phyloP scores from a whole-genome alignment of 2,113 vertebrate genomes.

The Poecilia latipinna region DNA sequence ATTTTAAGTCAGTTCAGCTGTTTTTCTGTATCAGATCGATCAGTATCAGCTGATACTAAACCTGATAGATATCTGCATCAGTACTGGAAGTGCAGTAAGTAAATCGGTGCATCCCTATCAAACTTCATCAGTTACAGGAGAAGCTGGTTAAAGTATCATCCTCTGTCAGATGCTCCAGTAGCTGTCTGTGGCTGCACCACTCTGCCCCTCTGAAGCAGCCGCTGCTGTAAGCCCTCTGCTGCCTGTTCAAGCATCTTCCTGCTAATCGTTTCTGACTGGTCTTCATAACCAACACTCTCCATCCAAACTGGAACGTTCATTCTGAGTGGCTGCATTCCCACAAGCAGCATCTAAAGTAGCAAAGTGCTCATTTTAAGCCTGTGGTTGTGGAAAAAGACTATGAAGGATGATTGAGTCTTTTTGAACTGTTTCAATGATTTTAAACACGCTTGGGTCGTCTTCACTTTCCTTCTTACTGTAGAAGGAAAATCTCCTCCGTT shows the following conservation, averaged over 20 bases:
- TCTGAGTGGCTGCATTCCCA: background rate
- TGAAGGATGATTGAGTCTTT: background rate
- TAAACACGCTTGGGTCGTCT: background rate
- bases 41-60: too few species aligned
- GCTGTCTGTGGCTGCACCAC: too few species aligned
- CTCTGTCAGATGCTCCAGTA: too few species aligned
- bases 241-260: background rate
- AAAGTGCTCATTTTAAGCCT: background rate
- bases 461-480: background rate
- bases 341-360: background rate
- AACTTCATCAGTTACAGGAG: too few species aligned
- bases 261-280: background rate
- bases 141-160: too few species aligned
- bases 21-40: too few species aligned
- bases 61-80: too few species aligned
- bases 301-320: too few species aligned
- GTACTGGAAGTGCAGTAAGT: too few species aligned
- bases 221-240: background rate
- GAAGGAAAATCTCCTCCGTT: background rate
- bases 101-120: too few species aligned
- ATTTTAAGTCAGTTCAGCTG: too few species aligned
- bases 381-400: background rate
- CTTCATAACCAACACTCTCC: background rate
- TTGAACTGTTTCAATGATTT: background rate
- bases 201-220: too few species aligned